These are phyloP conservation scores for Ooceraea biroi DNA, from an alignment of 1,140 invertebrate genomes.

Conservation along the genomic window DNA sequence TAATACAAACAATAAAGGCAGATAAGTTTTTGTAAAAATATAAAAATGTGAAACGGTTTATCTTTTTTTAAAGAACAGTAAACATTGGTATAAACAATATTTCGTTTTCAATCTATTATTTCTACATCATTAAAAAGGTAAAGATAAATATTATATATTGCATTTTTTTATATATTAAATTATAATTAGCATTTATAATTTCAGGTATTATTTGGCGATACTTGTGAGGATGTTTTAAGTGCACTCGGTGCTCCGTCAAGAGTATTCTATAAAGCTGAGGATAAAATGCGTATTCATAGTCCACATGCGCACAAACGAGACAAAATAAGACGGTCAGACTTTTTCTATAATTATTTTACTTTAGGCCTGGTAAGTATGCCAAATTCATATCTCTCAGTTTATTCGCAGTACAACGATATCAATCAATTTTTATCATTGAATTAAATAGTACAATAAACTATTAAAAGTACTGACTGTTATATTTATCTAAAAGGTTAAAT, in stretches of 20 bases:
- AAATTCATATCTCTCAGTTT: background rate
- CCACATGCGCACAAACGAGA: conserved; percentile 92
- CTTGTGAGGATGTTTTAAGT: conserved; percentile 94
- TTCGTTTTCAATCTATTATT: no score
- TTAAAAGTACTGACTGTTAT: no score
- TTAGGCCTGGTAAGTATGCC: conserved; percentile 92
- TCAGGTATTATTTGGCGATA: conserved; percentile 93
- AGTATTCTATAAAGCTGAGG: conserved; percentile 98
- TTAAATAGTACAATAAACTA: background rate
- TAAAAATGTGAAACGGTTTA: no score
- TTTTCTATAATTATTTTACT: conserved; percentile 99
- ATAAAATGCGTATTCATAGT: conserved; percentile 99
- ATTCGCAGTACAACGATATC: background rate
- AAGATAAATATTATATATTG: no score
- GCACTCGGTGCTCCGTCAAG: conserved; percentile 92
- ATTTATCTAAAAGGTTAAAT: no score
- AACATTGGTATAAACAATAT: no score
- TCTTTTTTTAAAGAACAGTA: no score
- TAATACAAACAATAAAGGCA: no score
- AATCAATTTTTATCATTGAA: conserved; percentile 5
- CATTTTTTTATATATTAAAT: conserved; percentile 11
- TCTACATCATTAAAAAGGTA: no score
- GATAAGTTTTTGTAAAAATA: no score
- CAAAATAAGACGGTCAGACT: conserved; percentile 93
- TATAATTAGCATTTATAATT: conserved; percentile 1